A percentile compares a stretch with the other conserved stretches of the same genome.
These are phyloP conservation scores for Clarias gariepinus DNA, from an alignment of 2,113 vertebrate genomes.

Conservation along the genomic window DNA sequence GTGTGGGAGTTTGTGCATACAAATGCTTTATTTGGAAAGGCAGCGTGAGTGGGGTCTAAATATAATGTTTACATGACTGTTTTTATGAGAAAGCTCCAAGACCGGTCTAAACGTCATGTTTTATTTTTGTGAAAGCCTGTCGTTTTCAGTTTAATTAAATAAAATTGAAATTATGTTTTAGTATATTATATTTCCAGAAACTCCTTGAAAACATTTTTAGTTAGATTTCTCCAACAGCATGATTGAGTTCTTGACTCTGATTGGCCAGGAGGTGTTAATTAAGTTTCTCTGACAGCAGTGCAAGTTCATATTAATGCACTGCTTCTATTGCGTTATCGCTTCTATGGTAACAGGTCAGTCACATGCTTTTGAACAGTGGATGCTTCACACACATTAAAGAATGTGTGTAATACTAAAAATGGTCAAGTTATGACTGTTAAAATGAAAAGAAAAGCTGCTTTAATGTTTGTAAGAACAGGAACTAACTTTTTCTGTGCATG, in stretches of 20 bases:
- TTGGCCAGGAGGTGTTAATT: neutral
- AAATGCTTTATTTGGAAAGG: constrained; percentile 14
- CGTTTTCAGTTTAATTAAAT: neutral
- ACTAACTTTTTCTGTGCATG: neutral
- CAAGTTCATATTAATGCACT: neutral
- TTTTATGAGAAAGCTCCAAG: neutral
- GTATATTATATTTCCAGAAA: neutral
- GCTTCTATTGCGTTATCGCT: neutral
- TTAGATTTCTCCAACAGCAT: neutral
- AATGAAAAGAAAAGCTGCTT: neutral
- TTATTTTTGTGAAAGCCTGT: neutral
- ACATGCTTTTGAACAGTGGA: neutral
- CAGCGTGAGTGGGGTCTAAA: neutral
- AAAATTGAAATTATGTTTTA: neutral
- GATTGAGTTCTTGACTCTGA: neutral
- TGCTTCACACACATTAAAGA: neutral
- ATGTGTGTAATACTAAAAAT: neutral
- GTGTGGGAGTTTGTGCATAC: neutral
- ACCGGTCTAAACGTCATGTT: too few relatives aligned
- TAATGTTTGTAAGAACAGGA: too few relatives aligned
- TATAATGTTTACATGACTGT: neutral
- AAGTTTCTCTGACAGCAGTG: neutral
- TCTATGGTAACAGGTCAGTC: neutral
- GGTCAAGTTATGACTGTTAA: neutral
- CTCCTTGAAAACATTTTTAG: neutral